phyloP scores from a whole-genome alignment of 2,113 vertebrate genomes.

The Hippocampus mohnikei region DNA sequence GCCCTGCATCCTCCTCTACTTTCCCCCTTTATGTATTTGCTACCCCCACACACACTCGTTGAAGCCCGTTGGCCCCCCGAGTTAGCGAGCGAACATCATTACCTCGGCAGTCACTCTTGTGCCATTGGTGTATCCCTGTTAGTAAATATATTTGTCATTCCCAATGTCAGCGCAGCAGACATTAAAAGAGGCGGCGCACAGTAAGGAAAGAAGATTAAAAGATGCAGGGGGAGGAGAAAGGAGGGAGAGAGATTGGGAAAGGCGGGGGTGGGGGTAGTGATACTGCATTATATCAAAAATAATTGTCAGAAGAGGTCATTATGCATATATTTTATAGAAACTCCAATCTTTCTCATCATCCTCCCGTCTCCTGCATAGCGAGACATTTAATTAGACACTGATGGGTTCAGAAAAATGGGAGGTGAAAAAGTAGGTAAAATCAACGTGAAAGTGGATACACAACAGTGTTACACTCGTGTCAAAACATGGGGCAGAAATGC shows the following conservation, averaged over 20 bases:
- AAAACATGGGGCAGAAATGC: constrained; percentile 15
- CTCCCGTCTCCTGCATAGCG: constrained; percentile 30
- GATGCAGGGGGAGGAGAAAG: constrained; percentile 17
- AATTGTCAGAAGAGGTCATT: constrained; percentile 65
- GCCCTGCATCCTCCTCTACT: constrained; percentile 25
- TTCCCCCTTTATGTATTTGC: constrained; percentile 23
- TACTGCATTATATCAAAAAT: constrained; percentile 56
- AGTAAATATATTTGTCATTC: constrained; percentile 56
- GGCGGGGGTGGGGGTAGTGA: constrained; percentile 3
- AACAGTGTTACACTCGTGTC: background rate
- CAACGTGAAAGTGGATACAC: background rate
- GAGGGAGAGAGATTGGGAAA: constrained; percentile 12
- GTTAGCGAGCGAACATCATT: constrained; percentile 63
- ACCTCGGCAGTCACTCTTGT: constrained; percentile 50
- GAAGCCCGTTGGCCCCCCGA: constrained; percentile 36
- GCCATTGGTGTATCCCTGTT: constrained; percentile 14
- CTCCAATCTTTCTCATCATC: constrained; percentile 39
- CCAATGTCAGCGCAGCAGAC: constrained; percentile 32
- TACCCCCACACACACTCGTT: background rate
- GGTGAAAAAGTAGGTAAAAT: background rate
- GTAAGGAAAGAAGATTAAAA: constrained; percentile 47
- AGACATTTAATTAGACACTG: constrained; percentile 57
- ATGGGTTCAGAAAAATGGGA: constrained; percentile 22
- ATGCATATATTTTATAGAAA: constrained; percentile 55
- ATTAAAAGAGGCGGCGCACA: constrained; percentile 28